Base-by-base conservation (phyloP, 2,113 vertebrate genomes). In the Xiphorhynchus elegans region DNA sequence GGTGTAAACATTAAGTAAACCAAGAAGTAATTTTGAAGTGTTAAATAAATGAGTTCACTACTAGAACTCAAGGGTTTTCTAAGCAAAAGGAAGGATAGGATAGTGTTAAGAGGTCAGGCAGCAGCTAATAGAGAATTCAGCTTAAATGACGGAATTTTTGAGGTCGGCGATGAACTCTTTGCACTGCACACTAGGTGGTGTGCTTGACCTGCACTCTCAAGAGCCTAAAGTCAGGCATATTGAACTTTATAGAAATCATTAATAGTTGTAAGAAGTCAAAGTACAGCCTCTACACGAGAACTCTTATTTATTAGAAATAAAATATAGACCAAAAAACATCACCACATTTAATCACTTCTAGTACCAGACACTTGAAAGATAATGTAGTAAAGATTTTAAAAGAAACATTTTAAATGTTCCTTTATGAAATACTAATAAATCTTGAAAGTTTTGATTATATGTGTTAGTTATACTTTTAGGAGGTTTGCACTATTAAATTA, bases 141-240 rank as follows among this genome's bases (percentile, higher is more conserved):
- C 23, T 76, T 79, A 64, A 70, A 35, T 58, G 3, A 67, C 63
- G 25, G 44, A 0, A 24, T 67, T 92, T 83, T 68, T 76, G 60
- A 72, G 44, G 47, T 67, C 47, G 73, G 64, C 47, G 69, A 56
- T 81, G 80, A 96, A 90, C 40, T 95, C 78, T 95, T 92, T 84
- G 68, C 63, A 63, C 47, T 91, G 94, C 85, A 91, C 97, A 89
- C 96, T 97, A 97, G 97, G 85, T 97, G 97, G 97, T 95, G 96
- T 95, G 47, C 90, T 93, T 96, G 92, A 86, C 93, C 96, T 95
- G 85, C 81, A 80, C 87, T 93, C 78, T 80, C 55, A 58, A 29
- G 52, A 92, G 31, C 52, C 31, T 59, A 6, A 75, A 96, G 73
- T 74, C 90, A 77, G 63, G 74, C 63, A 29, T 58, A 74, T 0